Evolutionary conservation across 1,140 invertebrate species (phyloP).

Genomic region (Zophobas atratus): DNA sequence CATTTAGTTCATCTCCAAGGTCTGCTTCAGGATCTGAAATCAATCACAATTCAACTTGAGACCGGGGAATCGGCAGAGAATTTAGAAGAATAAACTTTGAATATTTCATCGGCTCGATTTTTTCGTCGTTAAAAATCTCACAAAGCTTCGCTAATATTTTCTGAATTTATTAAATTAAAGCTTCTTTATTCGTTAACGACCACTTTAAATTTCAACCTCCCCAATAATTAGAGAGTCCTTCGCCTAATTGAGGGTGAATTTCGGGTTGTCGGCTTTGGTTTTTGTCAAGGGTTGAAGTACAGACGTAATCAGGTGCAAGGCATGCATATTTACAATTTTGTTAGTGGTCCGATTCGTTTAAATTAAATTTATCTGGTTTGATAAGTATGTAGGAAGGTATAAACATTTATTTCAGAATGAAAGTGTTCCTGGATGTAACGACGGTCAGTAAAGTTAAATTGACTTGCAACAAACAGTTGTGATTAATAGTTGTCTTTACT

Average conservation of each 20-base stretch:
- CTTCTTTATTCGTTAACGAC: conserved; percentile 4
- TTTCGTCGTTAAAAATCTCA: not conserved
- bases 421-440: no score
- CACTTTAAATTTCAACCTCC: conserved; percentile 11
- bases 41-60: conserved; percentile 37
- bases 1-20: conserved; percentile 58
- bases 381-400: no score
- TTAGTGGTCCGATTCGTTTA: no score
- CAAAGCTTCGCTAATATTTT: conserved; percentile 10
- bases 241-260: conserved; percentile 12
- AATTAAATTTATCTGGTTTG: no score
- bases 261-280: not conserved
- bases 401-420: no score
- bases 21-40: conserved; percentile 51
- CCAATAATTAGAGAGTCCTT: conserved; percentile 8
- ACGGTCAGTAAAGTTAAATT: no score
- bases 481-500: no score
- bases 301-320: no score
- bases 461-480: no score
- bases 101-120: conserved; percentile 19
- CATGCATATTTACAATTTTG: no score
- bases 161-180: conserved; percentile 11
- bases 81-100: conserved; percentile 14
- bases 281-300: no score
- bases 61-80: conserved; percentile 4